phyloP scores from a whole-genome alignment of 2,113 vertebrate genomes.

The Guaruba guarouba region DNA sequence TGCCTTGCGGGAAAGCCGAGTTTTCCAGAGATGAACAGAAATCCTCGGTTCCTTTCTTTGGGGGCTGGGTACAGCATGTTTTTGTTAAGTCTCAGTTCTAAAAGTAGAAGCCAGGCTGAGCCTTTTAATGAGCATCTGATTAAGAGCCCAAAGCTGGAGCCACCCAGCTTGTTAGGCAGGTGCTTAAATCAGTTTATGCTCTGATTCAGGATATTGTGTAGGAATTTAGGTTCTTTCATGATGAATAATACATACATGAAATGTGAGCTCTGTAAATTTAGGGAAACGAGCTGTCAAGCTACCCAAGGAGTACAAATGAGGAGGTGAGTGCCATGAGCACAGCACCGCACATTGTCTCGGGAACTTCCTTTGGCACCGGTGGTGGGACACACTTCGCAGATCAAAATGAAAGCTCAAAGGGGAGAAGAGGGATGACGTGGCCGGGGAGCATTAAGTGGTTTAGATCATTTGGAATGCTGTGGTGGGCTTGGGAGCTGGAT shows the following conservation, averaged over 20 bases:
- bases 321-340: not conserved
- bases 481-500: not conserved
- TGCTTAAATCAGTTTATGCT: not conserved
- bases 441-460: not conserved
- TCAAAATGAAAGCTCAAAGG: slow-evolving; percentile 49
- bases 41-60: not conserved
- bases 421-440: not conserved
- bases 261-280: slow-evolving; percentile 12
- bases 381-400: slow-evolving; percentile 33
- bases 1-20: rapidly evolving
- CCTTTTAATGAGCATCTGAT: not conserved
- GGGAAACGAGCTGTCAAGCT: slow-evolving; percentile 33
- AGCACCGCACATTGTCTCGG: slow-evolving; percentile 28
- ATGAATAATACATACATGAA: slow-evolving; percentile 25
- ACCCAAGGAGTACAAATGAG: not conserved
- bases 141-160: not conserved
- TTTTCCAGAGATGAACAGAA: not conserved
- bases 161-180: not conserved
- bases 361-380: slow-evolving; percentile 51
- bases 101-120: not conserved
- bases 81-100: not conserved
- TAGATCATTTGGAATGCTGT: not conserved
- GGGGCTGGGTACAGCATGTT: not conserved
- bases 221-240: slow-evolving; percentile 24
- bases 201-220: not conserved